Evolutionary conservation across 2,797 vertebrate species (phyloP).

Genomic region (Astyanax mexicanus): DNA sequence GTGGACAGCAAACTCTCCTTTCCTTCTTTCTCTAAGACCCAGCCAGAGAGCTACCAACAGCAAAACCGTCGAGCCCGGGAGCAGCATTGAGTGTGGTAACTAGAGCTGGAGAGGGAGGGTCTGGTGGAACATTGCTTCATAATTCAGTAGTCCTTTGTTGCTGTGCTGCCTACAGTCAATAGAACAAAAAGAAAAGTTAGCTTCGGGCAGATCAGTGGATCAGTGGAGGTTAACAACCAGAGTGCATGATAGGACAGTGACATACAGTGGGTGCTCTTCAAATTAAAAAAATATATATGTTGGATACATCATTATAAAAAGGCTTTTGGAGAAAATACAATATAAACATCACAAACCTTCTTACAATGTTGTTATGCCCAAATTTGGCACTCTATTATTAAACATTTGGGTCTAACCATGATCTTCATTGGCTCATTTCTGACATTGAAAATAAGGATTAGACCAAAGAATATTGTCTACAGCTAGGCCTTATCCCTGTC

Average conservation of each 20-base stretch:
- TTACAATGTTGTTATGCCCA: no score
- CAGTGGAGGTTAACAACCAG: constrained; percentile 12
- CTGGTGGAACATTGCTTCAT: constrained; percentile 78
- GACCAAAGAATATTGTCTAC: no score
- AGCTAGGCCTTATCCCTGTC: no score
- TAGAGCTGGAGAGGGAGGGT: constrained; percentile 72
- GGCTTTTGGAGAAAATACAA: no score
- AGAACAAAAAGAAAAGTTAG: constrained; percentile 55
- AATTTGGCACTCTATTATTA: no score
- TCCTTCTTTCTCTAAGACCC: constrained; percentile 70
- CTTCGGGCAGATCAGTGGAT: neutral
- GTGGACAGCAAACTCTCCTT: constrained; percentile 71
- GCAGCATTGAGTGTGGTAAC: constrained; percentile 70
- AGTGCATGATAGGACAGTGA: neutral
- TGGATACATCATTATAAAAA: no score
- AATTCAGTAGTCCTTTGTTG: constrained; percentile 83
- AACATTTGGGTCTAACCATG: no score
- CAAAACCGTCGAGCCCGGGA: constrained; percentile 66
- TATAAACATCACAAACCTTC: no score
- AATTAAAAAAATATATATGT: no score
- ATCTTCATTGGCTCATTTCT: no score
- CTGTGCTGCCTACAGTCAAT: constrained; percentile 65
- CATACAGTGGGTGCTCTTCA: neutral
- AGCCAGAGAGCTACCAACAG: constrained; percentile 85
- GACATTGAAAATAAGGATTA: no score